phyloP scores from a whole-genome alignment of 2,888 invertebrate genomes.

The Antheraea yamamai region DNA sequence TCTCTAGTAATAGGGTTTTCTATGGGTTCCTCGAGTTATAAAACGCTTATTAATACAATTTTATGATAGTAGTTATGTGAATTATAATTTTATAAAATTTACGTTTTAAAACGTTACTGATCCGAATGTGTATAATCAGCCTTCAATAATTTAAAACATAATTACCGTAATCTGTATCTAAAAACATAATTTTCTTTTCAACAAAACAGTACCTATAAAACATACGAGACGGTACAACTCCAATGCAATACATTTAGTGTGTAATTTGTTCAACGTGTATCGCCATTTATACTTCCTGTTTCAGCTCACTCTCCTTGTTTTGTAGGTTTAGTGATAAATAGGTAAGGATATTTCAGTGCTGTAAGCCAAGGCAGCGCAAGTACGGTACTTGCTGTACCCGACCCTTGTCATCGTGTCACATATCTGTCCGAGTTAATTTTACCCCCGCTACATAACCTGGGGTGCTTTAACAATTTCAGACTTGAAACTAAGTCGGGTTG shows the following conservation, averaged over 20 bases:
- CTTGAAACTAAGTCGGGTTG: conserved; percentile 24
- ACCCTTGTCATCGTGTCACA: conserved; percentile 75
- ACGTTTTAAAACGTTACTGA: no score
- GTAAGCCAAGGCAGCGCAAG: conserved; percentile 35
- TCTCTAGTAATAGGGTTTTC: no score
- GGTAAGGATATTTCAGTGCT: conserved; percentile 36
- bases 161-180: not conserved
- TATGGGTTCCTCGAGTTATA: no score
- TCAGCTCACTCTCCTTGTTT: not conserved
- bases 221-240: conserved; percentile 17
- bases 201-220: not conserved
- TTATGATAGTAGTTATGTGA: no score
- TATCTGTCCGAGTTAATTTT: conserved; percentile 73
- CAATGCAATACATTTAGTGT: conserved; percentile 32
- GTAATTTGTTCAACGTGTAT: conserved; percentile 33
- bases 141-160: not conserved
- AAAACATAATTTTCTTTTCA: not conserved
- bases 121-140: no score
- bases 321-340: conserved; percentile 32
- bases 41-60: no score
- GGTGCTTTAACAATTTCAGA: conserved; percentile 34
- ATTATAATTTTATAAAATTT: no score
- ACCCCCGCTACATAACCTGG: conserved; percentile 38
- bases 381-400: conserved; percentile 45
- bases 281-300: conserved; percentile 7